Conservation (phyloP, 1,140 invertebrate species). For the Magallana ariakensis region DNA sequence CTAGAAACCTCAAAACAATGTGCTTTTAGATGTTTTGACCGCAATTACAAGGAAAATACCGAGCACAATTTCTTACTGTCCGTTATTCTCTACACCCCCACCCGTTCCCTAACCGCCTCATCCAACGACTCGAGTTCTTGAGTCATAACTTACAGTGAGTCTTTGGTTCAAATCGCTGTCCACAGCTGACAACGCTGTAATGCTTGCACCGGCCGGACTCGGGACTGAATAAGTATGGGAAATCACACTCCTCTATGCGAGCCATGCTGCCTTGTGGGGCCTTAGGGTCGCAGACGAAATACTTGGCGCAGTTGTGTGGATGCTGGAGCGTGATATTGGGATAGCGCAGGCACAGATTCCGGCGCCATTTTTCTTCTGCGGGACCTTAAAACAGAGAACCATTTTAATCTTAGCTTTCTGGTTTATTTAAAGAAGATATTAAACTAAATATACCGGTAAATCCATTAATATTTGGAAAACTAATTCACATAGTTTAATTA, state of each 20-base stretch:
- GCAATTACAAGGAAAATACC: too few species aligned
- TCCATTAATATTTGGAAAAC: too few species aligned
- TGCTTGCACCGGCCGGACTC: slow-evolving; percentile 55
- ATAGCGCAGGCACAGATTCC: background rate
- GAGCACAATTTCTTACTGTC: too few species aligned
- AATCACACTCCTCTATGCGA: slow-evolving; percentile 54
- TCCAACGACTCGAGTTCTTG: too few species aligned
- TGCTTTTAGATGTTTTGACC: too few species aligned
- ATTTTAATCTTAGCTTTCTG: background rate
- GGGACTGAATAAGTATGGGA: slow-evolving; percentile 54
- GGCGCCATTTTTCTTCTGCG: slow-evolving; percentile 9
- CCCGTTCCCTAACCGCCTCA: too few species aligned
- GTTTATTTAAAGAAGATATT: too few species aligned
- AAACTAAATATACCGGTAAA: too few species aligned
- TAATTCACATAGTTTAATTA: too few species aligned
- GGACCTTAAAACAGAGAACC: background rate
- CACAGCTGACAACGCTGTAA: slow-evolving; percentile 56
- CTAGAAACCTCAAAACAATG: too few species aligned
- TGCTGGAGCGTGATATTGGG: slow-evolving; percentile 17
- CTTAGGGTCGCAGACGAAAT: slow-evolving; percentile 1
- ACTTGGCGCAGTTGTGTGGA: slow-evolving; percentile 41
- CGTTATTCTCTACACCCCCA: too few species aligned
- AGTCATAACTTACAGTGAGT: slow-evolving; percentile 57
- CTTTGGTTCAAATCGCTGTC: slow-evolving; percentile 55
- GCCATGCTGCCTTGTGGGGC: background rate